Evolutionary conservation across 1,140 invertebrate species (phyloP).

Genomic region (Asobara japonica): DNA sequence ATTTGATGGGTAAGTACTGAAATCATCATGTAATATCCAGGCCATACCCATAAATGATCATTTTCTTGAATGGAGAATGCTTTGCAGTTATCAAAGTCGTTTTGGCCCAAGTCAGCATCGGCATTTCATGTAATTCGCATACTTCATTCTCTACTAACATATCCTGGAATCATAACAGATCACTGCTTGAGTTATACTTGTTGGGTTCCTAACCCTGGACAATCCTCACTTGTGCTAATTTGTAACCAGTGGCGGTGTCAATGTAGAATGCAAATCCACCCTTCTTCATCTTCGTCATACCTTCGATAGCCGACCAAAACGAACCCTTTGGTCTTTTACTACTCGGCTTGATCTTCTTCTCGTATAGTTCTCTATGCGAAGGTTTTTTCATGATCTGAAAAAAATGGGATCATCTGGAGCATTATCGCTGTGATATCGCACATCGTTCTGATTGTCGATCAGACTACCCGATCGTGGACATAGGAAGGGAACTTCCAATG

Average conservation of each 20-base stretch:
- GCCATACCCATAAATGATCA: constrained; percentile 50
- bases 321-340: constrained; percentile 26
- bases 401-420: not conserved
- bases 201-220: not conserved
- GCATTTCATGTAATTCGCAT: constrained; percentile 52
- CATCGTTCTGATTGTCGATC: too few species aligned
- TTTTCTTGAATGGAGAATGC: constrained; percentile 53
- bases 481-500: not conserved
- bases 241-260: constrained; percentile 69
- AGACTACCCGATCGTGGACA: too few species aligned
- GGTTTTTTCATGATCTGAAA: not conserved
- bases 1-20: too few species aligned
- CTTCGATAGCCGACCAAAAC: constrained; percentile 51
- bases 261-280: constrained; percentile 70
- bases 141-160: constrained; percentile 52
- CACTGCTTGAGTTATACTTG: not conserved
- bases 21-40: not conserved
- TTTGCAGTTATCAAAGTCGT: constrained; percentile 44
- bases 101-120: constrained; percentile 34
- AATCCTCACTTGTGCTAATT: constrained; percentile 62
- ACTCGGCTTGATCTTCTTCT: constrained; percentile 52
- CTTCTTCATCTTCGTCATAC: constrained; percentile 56
- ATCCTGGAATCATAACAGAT: constrained; percentile 37
- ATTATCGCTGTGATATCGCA: too few species aligned
- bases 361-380: not conserved